Evolutionary conservation across 2,888 invertebrate species (phyloP).

Genomic region (Pseudococcus longispinus): DNA sequence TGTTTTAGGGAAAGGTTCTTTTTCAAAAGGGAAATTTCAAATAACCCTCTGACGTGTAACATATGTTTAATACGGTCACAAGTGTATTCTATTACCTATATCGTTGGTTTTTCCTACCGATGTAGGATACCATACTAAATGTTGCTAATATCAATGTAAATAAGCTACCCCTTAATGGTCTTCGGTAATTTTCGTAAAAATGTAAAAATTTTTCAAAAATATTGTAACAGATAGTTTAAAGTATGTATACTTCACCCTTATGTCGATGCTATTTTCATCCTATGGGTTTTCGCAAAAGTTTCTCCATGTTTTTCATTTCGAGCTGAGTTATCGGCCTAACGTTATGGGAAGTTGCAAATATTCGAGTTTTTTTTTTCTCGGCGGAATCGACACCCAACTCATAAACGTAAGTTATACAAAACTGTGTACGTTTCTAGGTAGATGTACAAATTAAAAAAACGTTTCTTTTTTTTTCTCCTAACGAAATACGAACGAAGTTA

Average conservation of each 20-base stretch:
- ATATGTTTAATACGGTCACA: conserved; percentile 54
- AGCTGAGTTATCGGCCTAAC: neutral
- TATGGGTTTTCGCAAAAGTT: neutral
- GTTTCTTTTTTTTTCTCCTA: neutral
- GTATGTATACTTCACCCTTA: conserved; percentile 4
- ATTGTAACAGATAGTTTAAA: conserved; percentile 36
- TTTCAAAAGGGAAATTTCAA: conserved; percentile 24
- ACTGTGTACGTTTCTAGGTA: neutral
- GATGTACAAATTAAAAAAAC: neutral
- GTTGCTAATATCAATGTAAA: conserved; percentile 53
- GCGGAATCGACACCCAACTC: neutral
- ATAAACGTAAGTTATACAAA: neutral
- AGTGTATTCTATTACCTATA: conserved; percentile 53
- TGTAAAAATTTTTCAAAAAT: conserved; percentile 9
- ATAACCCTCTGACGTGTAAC: conserved; percentile 44
- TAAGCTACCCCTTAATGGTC: conserved; percentile 49
- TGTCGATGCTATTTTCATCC: neutral
- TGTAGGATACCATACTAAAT: conserved; percentile 44
- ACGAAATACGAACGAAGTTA: neutral
- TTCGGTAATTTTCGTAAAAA: conserved; percentile 45
- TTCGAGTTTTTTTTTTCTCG: neutral
- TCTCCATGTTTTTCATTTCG: neutral
- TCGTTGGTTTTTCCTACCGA: conserved; percentile 20
- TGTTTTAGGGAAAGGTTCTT: conserved; percentile 45
- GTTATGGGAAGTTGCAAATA: neutral